A percentile compares a stretch with the other conserved stretches of the same genome.
Evolutionary conservation across 2,888 invertebrate genomes (phyloP).

Genomic region (Pristionchus mayeri): DNA sequence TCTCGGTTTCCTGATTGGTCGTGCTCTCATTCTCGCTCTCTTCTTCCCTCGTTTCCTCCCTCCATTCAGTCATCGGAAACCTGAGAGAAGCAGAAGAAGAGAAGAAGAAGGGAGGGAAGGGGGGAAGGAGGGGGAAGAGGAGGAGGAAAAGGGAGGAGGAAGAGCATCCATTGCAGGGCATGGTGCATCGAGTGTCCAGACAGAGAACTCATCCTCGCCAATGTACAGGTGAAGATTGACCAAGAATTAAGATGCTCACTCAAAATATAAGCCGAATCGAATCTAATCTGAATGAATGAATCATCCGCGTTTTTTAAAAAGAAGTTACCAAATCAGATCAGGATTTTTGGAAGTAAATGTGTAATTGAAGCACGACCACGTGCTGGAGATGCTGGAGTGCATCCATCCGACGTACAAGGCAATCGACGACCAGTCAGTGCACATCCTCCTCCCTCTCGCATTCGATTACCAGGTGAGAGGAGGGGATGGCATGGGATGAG

Average conservation of each 20-base stretch:
- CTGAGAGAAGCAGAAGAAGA: conserved; percentile 45
- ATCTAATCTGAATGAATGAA: too few relatives aligned
- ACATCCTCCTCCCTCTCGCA: conserved; percentile 74
- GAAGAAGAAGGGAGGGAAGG: background rate
- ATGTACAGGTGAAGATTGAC: conserved; percentile 69
- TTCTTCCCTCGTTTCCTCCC: background rate
- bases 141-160: conserved; percentile 23
- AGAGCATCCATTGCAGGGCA: conserved; percentile 57
- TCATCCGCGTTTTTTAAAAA: background rate
- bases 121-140: background rate
- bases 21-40: background rate
- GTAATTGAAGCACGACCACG: conserved; percentile 62
- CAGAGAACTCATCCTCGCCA: conserved; percentile 75
- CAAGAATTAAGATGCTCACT: too few relatives aligned
- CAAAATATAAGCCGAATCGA: background rate
- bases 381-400: conserved; percentile 74
- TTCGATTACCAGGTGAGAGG: conserved; percentile 73
- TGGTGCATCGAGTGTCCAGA: conserved; percentile 76
- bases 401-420: conserved; percentile 76
- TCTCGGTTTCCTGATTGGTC: conserved; percentile 1
- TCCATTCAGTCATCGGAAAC: conserved; percentile 43
- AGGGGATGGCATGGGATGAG: too few relatives aligned
- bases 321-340: background rate
- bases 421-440: conserved; percentile 75
- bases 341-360: background rate